phyloP scores from a whole-genome alignment of 2,888 invertebrate species.

The Nephrotoma appendiculata region DNA sequence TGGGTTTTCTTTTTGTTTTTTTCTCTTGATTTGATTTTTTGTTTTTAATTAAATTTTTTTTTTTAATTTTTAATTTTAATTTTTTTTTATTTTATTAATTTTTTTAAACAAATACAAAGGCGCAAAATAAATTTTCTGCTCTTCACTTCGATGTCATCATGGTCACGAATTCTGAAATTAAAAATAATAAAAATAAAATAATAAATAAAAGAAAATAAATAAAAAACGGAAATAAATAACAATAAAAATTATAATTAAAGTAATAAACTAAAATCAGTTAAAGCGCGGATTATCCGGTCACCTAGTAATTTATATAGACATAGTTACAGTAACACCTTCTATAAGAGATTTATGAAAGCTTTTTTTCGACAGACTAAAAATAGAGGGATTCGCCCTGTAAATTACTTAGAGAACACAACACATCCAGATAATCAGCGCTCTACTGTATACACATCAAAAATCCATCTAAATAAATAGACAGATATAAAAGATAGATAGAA shows the following conservation, averaged over 20 bases:
- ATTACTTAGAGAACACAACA: neutral
- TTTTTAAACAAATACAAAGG: conserved; percentile 35
- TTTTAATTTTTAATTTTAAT: conserved; percentile 1
- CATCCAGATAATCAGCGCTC: neutral
- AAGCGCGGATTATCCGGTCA: conserved; percentile 6
- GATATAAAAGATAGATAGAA: neutral
- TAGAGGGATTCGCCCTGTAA: neutral
- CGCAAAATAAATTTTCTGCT: conserved; percentile 48
- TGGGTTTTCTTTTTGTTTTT: neutral
- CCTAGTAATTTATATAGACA: conserved; percentile 6
- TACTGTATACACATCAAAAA: neutral
- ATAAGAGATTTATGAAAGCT: neutral
- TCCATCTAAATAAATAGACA: neutral
- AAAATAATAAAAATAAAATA: conserved; percentile 20
- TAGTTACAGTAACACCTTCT: neutral
- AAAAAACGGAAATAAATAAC: neutral
- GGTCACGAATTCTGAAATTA: conserved; percentile 88
- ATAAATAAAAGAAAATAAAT: neutral
- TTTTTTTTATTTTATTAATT: neutral
- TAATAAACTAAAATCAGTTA: neutral
- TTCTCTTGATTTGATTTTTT: neutral
- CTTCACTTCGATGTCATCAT: conserved; percentile 99
- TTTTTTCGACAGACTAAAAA: neutral
- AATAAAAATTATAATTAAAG: neutral
- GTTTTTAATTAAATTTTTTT: conserved; percentile 4